phyloP scores from a whole-genome alignment of 2,113 vertebrate genomes.

The Nothobranchius kuhntae region DNA sequence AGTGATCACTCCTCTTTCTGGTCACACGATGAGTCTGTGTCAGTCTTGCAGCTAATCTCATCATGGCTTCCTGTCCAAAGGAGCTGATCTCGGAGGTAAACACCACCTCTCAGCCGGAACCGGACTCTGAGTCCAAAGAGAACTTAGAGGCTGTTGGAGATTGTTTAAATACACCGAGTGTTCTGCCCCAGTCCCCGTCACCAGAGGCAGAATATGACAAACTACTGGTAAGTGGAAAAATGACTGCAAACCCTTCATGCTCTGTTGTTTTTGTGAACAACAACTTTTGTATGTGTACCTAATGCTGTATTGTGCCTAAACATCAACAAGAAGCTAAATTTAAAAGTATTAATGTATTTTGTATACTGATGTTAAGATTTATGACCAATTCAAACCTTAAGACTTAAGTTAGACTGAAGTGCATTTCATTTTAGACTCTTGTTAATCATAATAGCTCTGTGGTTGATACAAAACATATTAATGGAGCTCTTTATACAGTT shows the following conservation, averaged over 20 bases:
- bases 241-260: not conserved
- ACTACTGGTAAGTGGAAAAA: constrained; percentile 73
- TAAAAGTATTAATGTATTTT: not conserved
- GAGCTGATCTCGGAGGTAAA: constrained; percentile 54
- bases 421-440: too few relatives aligned
- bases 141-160: constrained; percentile 15
- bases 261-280: not conserved
- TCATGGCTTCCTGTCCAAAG: constrained; percentile 63
- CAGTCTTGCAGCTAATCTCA: constrained; percentile 48
- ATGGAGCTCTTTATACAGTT: too few relatives aligned
- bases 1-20: constrained; percentile 31
- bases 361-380: not conserved
- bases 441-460: too few relatives aligned
- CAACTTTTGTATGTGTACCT: too few relatives aligned
- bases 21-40: constrained; percentile 7
- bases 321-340: too few relatives aligned
- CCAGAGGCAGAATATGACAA: constrained; percentile 84
- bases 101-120: constrained; percentile 13
- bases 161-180: constrained; percentile 20
- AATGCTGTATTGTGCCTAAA: too few relatives aligned
- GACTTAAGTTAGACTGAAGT: too few relatives aligned
- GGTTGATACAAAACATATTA: too few relatives aligned
- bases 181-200: constrained; percentile 70
- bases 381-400: too few relatives aligned
- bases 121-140: constrained; percentile 12